Evolutionary conservation across 2,113 vertebrate genomes (phyloP), one percentile per base, ranked within the genome.

Genomic region (Daphoenositta chrysoptera): DNA sequence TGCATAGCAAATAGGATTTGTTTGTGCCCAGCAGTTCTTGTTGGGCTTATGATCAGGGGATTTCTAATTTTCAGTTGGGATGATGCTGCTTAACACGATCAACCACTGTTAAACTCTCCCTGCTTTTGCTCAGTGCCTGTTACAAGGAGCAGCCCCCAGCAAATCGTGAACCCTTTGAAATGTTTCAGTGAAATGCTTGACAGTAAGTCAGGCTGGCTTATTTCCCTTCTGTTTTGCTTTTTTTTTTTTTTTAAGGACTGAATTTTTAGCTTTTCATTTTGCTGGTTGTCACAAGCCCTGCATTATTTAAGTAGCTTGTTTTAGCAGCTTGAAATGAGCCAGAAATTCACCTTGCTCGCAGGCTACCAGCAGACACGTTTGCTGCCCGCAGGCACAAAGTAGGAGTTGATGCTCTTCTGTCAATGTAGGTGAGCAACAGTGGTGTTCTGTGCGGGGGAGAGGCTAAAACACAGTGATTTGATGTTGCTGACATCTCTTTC

Each of bases 221-320:
- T 70, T 92, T 70, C 40, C 42, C 31, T 89, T 87, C 66, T 68
- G 30, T 21, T 66, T 18, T 57, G 54, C 31, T 9, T 37, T 53
- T 28, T 33, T 20, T 42, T 68, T 50, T 77, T 63, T 58, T 64
- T 63, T 8, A 40, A 75, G 48, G 68, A 53, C 44, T 90, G 79
- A 44, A 69, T 83, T 93, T 90, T 86, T 58, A 78, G 64, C 68
- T 75, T 83, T 94, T 77, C 60, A 14, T 58, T 93, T 92, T 73
- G 37, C 64, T 73, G 64, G 27, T 68, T 95, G 92, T 96, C 90
- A 95, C 64, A 64, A 90, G 56, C 56, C 72, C 61, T 96, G 86
- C 69, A 93, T 96, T 97, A 96, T 96, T 97, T 86, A 96, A 93
- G 92, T 33, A 64, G 88, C 83, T 92, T 96, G 85, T 90, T 96